phyloP scores from a whole-genome alignment of 2,113 vertebrate genomes.

The Anolis sagrei region DNA sequence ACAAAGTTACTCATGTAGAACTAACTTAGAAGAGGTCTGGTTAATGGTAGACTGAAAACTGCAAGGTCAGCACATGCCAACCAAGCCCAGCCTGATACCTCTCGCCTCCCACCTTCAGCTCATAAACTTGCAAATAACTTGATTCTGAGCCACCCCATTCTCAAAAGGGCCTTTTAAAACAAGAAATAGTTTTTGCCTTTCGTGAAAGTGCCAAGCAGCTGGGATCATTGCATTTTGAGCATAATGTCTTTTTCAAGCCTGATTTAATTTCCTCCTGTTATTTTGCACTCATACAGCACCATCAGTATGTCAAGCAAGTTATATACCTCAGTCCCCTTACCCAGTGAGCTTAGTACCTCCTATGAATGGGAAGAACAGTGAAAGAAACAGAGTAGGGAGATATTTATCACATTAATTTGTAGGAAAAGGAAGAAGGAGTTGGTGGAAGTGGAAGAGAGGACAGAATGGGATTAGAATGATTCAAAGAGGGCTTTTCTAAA shows the following conservation, averaged over 20 bases:
- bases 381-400: no score
- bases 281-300: neutral
- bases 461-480: neutral
- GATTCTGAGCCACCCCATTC: neutral
- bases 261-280: neutral
- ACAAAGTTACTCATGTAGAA: neutral
- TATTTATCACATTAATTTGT: neutral
- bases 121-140: neutral
- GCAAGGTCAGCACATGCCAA: neutral
- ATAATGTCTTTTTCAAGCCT: neutral
- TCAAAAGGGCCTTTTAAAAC: neutral
- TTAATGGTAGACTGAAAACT: neutral
- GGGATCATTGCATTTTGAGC: neutral
- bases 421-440: no score
- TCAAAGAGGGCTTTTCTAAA: neutral
- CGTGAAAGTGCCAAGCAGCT: neutral
- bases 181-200: neutral
- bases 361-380: neutral
- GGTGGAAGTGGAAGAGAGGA: neutral
- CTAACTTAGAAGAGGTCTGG: neutral
- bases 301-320: neutral
- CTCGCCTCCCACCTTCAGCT: no score
- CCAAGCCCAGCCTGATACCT: no score
- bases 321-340: neutral
- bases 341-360: neutral